Percentiles rank a stretch among this genome's conserved stretches.
Evolutionary conservation across 2,113 vertebrate species (phyloP).

Genomic region (Sterna hirundo): DNA sequence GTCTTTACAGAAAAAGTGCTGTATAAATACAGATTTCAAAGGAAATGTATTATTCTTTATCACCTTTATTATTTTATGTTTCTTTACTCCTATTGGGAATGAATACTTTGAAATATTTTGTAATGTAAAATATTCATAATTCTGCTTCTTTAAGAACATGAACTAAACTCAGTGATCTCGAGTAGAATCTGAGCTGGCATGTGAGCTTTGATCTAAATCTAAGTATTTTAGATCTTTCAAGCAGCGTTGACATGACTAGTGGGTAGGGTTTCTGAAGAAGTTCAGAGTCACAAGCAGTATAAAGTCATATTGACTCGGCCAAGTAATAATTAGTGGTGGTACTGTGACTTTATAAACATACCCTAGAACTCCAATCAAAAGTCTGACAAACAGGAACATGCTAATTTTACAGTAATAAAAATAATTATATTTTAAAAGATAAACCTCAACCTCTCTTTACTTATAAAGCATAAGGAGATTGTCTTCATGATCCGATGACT

Average conservation of each 20-base stretch:
- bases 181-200: not conserved
- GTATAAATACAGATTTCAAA: not conserved
- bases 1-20: not conserved
- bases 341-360: not conserved
- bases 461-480: not conserved
- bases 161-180: not conserved
- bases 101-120: not conserved
- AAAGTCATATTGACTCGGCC: not conserved
- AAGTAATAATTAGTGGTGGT: not conserved
- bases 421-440: not conserved
- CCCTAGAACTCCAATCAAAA: not conserved
- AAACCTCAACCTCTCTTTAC: not conserved
- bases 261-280: not conserved
- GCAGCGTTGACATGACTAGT: not conserved
- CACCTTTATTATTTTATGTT: not conserved
- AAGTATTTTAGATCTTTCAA: not conserved
- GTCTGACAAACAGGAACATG: not conserved
- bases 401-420: not conserved
- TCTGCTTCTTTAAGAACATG: not conserved
- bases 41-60: not conserved
- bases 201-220: not conserved
- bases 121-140: not conserved
- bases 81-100: not conserved
- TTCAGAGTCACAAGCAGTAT: accelerated
- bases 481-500: not conserved